These are phyloP conservation scores for Neodiprion lecontei DNA, from an alignment of 1,140 invertebrate species.

Conservation along the genomic window DNA sequence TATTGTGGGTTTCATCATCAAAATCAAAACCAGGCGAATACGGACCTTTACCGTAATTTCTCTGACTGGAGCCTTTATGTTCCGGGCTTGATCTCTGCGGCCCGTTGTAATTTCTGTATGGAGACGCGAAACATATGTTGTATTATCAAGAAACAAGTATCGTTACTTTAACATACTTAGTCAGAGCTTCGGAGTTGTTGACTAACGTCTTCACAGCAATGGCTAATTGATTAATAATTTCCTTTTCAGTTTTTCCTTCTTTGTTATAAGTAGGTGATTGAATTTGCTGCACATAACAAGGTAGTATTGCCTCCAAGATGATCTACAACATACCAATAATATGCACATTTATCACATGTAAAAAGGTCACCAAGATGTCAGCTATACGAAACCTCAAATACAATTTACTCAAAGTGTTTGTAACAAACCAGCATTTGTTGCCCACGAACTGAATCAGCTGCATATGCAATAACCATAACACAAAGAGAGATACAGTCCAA, in stretches of 20 bases:
- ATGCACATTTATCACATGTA: constrained; percentile 7
- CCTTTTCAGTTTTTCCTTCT: constrained; percentile 89
- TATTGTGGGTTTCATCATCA: constrained; percentile 88
- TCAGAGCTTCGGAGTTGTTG: constrained; percentile 94
- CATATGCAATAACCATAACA: constrained; percentile 97
- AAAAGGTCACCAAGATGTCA: constrained; percentile 10
- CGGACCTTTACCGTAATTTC: constrained; percentile 77
- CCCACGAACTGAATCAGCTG: constrained; percentile 92
- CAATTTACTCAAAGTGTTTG: neutral
- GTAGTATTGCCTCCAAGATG: constrained; percentile 94
- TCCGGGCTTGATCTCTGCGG: constrained; percentile 87
- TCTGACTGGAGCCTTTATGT: constrained; percentile 85
- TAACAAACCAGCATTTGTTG: constrained; percentile 93
- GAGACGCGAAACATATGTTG: constrained; percentile 10
- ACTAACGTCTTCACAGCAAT: constrained; percentile 95
- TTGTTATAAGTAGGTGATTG: constrained; percentile 87
- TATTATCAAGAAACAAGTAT: constrained; percentile 6
- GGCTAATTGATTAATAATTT: constrained; percentile 93
- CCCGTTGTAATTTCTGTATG: constrained; percentile 85
- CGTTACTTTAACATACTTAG: constrained; percentile 73
- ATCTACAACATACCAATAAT: constrained; percentile 67
- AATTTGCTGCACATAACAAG: constrained; percentile 93
- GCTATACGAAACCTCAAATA: neutral
- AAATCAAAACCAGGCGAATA: constrained; percentile 86
- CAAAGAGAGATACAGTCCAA: constrained; percentile 93